phyloP scores from a whole-genome alignment of 2,797 vertebrate species.

The Squalus acanthias region DNA sequence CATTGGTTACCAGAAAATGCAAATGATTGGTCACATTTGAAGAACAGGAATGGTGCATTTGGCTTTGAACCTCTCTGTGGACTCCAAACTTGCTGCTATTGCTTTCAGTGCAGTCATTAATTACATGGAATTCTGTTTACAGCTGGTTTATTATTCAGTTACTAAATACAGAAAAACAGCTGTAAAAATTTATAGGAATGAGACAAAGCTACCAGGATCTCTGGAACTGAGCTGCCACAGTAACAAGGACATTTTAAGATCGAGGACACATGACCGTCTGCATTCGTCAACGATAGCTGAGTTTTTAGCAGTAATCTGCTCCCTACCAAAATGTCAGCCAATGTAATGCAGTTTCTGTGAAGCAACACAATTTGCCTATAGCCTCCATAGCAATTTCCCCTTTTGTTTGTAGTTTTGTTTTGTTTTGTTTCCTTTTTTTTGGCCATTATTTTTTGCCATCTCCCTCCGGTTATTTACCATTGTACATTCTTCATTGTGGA shows the following conservation, averaged over 20 bases:
- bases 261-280: neutral
- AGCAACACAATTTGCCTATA: neutral
- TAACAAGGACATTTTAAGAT: neutral
- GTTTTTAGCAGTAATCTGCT: neutral
- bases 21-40: neutral
- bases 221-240: neutral
- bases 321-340: neutral
- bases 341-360: neutral
- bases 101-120: neutral
- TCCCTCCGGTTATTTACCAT: neutral
- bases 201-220: neutral
- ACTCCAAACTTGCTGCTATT: neutral
- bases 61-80: neutral
- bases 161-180: neutral
- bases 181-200: slow-evolving; percentile 10
- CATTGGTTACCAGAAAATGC: neutral
- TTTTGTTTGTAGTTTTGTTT: neutral
- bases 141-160: neutral
- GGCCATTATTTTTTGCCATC: neutral
- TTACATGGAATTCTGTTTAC: neutral
- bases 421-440: neutral
- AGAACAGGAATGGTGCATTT: neutral
- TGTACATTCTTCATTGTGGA: neutral
- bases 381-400: neutral
- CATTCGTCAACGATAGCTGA: neutral